Base-by-base conservation (phyloP, 2,888 invertebrate genomes). In the Orchestes rusci region DNA sequence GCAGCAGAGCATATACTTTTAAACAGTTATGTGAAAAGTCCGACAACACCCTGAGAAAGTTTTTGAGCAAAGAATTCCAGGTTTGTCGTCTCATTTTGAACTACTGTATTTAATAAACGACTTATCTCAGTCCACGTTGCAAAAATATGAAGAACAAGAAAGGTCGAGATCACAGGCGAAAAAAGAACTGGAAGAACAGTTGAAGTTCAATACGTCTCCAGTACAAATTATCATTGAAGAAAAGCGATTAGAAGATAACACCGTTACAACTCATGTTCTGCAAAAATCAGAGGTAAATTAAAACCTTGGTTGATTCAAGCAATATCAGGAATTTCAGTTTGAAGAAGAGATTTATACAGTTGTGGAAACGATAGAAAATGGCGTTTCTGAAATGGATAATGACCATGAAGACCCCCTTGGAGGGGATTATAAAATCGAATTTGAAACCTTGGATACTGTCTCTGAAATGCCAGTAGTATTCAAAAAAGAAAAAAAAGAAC, bases 1-100 rank as follows among this genome's bases (percentile, higher is more conserved):
- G 72, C 45, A 72, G 73, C 53, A 59, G 71, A 45, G 70, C 72
- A 2, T 73, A 71, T 52, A 69, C 72, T 16, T 73, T 73, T 52
- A 72, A 71, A 55, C 68, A 71, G 52, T 64, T 68, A 53, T 72
- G 72, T 52, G 70, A 70, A 59, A 69, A 67, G 54, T 70, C 72
- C 0, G 70, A 72, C 51, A 58, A 56, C 34, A 69, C 67, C 33
- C 57, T 72, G 28, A 60, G 65, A 28, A 62, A 66, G 43, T 70
- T 67, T 49, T 50, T 68, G 13, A 65, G 63, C 34, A 57, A 63
- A 13, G 69, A 70, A 54, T 70, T 70, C 60, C 70, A 70, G 60
- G 69, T 70, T 62, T 48, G 42, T 45, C 27, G 13, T 8, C n/a
- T n/a, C n/a, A n/a, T n/a, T n/a, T n/a, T n/a, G n/a, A n/a, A n/a